Conservation (phyloP, 2,797 vertebrate species). For the Pterois miles region DNA sequence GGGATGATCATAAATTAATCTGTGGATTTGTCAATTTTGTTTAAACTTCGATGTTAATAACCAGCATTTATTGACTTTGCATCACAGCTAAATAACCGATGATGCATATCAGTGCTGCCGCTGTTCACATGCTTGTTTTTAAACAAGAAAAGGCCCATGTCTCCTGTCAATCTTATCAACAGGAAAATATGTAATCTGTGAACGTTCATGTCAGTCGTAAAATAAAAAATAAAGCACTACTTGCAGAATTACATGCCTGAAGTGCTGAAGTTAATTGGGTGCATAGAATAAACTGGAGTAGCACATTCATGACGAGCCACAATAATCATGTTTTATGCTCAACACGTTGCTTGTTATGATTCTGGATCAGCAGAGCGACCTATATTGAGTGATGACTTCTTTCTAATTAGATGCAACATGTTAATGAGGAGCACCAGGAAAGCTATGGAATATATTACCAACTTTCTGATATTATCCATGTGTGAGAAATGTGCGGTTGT, state of each 20-base stretch:
- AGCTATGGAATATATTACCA: conserved; percentile 55
- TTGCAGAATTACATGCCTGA: conserved; percentile 60
- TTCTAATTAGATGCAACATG: conserved; percentile 76
- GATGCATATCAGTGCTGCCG: background rate
- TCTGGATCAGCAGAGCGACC: conserved; percentile 60
- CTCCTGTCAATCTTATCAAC: conserved; percentile 5
- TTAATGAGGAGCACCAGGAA: conserved; percentile 48
- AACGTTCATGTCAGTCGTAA: conserved; percentile 26
- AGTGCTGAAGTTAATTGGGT: conserved; percentile 75
- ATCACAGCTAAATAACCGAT: background rate
- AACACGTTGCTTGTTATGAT: conserved; percentile 65
- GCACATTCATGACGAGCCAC: conserved; percentile 57
- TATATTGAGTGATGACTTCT: conserved; percentile 63
- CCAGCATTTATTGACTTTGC: background rate
- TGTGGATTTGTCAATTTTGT: conserved; percentile 14
- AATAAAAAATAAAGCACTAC: conserved; percentile 37
- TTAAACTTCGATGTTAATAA: conserved; percentile 5
- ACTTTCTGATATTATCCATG: conserved; percentile 5
- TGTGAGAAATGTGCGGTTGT: conserved; percentile 24
- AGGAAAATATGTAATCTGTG: conserved; percentile 22
- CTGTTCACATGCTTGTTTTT: background rate
- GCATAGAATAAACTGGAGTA: conserved; percentile 53
- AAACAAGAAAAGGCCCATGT: background rate
- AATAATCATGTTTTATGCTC: conserved; percentile 66
- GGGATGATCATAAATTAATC: background rate